A percentile compares a stretch with the other conserved stretches of the same genome.
These are phyloP conservation scores for Aproaerema taeniolella DNA, from an alignment of 2,888 invertebrate genomes.

Conservation along the genomic window DNA sequence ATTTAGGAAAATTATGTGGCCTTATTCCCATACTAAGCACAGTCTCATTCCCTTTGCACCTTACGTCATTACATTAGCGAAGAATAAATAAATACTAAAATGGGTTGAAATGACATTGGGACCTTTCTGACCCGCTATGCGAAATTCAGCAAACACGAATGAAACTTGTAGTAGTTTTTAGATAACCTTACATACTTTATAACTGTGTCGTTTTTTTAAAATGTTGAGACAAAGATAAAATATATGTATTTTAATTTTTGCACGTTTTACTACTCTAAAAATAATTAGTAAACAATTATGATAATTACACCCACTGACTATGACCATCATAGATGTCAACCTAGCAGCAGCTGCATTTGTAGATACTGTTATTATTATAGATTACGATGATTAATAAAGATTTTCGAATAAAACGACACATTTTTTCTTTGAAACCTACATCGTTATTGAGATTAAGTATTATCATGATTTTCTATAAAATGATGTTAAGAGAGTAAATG, in stretches of 20 bases:
- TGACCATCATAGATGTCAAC: background rate
- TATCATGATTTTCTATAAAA: too few relatives aligned
- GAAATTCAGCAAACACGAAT: too few relatives aligned
- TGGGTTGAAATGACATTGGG: background rate
- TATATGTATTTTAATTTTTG: background rate
- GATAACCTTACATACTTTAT: background rate
- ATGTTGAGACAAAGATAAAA: background rate
- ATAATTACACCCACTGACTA: too few relatives aligned
- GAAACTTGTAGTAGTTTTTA: conserved; percentile 1
- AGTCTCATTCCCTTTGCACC: too few relatives aligned
- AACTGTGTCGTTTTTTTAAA: background rate
- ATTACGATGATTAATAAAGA: background rate
- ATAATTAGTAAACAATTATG: background rate
- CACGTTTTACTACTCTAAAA: background rate
- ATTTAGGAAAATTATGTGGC: too few relatives aligned
- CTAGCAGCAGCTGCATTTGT: background rate
- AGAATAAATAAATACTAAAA: too few relatives aligned
- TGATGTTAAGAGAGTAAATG: too few relatives aligned
- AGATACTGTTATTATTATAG: background rate
- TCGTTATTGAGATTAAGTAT: too few relatives aligned
- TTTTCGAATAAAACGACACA: background rate
- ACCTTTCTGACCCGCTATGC: too few relatives aligned
- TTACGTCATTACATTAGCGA: too few relatives aligned
- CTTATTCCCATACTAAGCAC: too few relatives aligned
- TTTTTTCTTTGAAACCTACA: too few relatives aligned